These are phyloP conservation scores for Neodiprion virginianus DNA, from an alignment of 1,140 invertebrate genomes.

Conservation along the genomic window DNA sequence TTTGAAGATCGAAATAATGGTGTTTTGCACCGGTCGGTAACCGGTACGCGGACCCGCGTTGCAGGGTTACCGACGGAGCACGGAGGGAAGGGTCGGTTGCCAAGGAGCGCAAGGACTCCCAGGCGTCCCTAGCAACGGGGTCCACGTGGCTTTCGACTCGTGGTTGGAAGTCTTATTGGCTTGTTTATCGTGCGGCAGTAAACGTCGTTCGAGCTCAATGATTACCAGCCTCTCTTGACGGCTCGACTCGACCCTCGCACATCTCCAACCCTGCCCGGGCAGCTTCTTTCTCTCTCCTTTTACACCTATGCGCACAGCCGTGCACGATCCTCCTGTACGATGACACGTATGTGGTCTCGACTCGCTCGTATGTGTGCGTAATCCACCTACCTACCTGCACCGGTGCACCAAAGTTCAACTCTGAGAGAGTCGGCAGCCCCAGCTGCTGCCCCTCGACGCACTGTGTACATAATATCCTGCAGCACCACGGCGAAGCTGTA, in stretches of 20 bases:
- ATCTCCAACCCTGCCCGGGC: not conserved
- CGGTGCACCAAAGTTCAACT: too few relatives aligned
- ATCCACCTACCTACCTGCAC: too few relatives aligned
- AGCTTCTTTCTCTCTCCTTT: not conserved
- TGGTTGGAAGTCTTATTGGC: conserved; percentile 16
- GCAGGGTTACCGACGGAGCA: not conserved
- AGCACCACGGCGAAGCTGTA: conserved; percentile 1
- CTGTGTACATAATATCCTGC: conserved; percentile 11
- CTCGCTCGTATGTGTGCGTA: too few relatives aligned
- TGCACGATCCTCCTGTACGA: too few relatives aligned
- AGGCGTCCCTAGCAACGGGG: not conserved
- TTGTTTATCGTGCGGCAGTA: conserved; percentile 18
- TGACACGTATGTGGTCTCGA: too few relatives aligned
- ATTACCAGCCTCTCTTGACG: not conserved
- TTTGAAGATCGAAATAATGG: too few relatives aligned
- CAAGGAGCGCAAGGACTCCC: not conserved
- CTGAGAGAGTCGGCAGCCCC: too few relatives aligned
- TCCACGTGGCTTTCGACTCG: conserved; percentile 11
- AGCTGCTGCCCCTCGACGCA: not conserved
- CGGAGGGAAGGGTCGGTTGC: not conserved
- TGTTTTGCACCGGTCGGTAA: not conserved
- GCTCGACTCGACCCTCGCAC: not conserved
- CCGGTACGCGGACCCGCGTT: not conserved
- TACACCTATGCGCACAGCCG: too few relatives aligned
- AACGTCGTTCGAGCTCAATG: conserved; percentile 3